Evolutionary conservation across 2,113 vertebrate genomes (phyloP).

Genomic region (Agapornis roseicollis): DNA sequence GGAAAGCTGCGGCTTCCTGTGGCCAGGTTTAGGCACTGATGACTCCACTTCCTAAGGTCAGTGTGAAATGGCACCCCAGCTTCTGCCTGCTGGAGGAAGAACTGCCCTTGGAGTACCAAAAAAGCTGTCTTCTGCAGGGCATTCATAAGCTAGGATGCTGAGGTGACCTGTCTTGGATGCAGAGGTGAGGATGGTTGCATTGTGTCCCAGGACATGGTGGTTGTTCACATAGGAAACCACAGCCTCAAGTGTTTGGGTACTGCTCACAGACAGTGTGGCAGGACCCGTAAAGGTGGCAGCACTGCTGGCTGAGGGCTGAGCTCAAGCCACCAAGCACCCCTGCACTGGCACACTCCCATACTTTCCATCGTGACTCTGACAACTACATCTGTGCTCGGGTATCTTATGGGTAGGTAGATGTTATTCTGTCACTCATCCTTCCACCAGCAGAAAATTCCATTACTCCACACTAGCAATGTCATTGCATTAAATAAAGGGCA

Average conservation of each 20-base stretch:
- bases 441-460: not conserved
- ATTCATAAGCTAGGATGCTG: not conserved
- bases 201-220: not conserved
- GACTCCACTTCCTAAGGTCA: not conserved
- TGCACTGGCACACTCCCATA: accelerated
- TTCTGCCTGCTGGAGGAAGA: not conserved
- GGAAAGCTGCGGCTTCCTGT: not conserved
- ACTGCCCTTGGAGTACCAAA: not conserved
- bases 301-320: not conserved
- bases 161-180: accelerated
- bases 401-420: accelerated
- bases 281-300: accelerated
- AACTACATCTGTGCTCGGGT: not conserved
- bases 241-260: not conserved
- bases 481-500: not conserved
- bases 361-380: not conserved
- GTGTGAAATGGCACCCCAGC: not conserved
- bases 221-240: accelerated
- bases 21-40: not conserved
- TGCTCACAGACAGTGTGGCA: not conserved
- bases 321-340: not conserved
- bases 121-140: not conserved
- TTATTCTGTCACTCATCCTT: not conserved
- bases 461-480: not conserved
- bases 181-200: not conserved